Conservation (phyloP, 2,888 invertebrate species). For the Andrena marginata region DNA sequence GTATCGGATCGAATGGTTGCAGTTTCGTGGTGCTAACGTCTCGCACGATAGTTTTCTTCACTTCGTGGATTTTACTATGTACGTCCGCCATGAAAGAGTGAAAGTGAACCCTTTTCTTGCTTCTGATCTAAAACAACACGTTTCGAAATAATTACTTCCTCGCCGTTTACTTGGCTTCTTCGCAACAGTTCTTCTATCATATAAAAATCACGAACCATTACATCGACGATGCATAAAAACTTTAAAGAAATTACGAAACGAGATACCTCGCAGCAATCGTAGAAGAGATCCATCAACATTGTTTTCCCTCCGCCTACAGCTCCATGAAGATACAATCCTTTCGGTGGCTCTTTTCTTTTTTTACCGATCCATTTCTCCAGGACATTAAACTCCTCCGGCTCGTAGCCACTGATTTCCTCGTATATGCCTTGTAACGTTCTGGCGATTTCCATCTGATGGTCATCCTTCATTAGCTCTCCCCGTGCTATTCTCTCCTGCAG, state of each 20-base stretch:
- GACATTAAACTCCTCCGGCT: constrained; percentile 85
- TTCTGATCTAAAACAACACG: constrained; percentile 86
- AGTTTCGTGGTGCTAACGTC: constrained; percentile 87
- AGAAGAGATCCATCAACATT: constrained; percentile 99
- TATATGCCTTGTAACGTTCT: constrained; percentile 90
- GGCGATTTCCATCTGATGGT: constrained; percentile 90
- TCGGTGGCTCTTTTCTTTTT: constrained; percentile 86
- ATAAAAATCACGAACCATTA: constrained; percentile 31
- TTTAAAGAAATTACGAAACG: no score
- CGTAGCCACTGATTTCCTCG: constrained; percentile 88
- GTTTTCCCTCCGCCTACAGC: constrained; percentile 99
- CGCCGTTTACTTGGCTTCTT: background rate
- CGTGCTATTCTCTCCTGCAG: constrained; percentile 87
- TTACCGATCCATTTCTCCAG: constrained; percentile 84
- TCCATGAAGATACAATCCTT: constrained; percentile 95
- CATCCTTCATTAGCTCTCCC: constrained; percentile 89
- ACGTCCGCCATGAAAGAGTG: constrained; percentile 99
- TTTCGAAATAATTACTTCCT: constrained; percentile 34
- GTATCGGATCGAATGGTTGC: constrained; percentile 96
- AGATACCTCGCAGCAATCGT: constrained; percentile 89
- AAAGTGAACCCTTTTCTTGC: constrained; percentile 95
- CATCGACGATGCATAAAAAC: constrained; percentile 1
- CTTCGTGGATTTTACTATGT: constrained; percentile 94
- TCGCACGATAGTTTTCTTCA: constrained; percentile 89
- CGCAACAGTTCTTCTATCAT: constrained; percentile 28